A percentile compares a stretch with the other conserved stretches of the same genome.
Conservation (phyloP, 2,888 invertebrate species). For the Sinhomidia bicolor region DNA sequence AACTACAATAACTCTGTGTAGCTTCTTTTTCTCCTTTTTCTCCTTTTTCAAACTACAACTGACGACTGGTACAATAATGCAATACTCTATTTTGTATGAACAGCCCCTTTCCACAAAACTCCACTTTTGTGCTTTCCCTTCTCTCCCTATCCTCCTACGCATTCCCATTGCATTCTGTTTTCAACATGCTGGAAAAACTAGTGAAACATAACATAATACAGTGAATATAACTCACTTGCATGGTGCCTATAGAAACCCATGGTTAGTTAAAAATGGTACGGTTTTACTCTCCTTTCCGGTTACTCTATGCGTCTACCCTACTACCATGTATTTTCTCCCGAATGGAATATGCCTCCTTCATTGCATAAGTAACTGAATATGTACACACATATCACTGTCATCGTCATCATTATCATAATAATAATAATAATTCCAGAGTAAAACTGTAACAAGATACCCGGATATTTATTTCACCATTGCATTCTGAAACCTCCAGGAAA, state of each 20-base stretch:
- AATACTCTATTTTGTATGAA: not conserved
- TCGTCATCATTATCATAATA: too few species aligned
- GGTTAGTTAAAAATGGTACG: slow-evolving; percentile 38
- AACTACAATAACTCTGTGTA: too few species aligned
- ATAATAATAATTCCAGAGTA: not conserved
- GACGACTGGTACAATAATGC: not conserved
- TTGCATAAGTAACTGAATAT: not conserved
- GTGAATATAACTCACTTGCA: too few species aligned
- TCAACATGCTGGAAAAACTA: not conserved
- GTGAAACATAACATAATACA: too few species aligned
- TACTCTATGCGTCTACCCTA: slow-evolving; percentile 2
- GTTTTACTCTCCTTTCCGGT: not conserved
- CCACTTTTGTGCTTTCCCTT: slow-evolving; percentile 8
- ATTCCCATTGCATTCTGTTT: not conserved
- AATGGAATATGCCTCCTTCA: not conserved
- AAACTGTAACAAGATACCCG: not conserved
- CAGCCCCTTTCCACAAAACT: not conserved
- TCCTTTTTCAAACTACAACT: too few species aligned
- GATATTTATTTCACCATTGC: not conserved
- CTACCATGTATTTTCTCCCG: slow-evolving; percentile 18
- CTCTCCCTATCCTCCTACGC: slow-evolving; percentile 17
- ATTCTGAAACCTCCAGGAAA: too few species aligned
- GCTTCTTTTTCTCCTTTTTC: too few species aligned
- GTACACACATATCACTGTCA: not conserved
- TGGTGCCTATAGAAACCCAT: too few species aligned